Base-by-base conservation (phyloP, 2,113 vertebrate genomes). In the Calidris pygmaea region DNA sequence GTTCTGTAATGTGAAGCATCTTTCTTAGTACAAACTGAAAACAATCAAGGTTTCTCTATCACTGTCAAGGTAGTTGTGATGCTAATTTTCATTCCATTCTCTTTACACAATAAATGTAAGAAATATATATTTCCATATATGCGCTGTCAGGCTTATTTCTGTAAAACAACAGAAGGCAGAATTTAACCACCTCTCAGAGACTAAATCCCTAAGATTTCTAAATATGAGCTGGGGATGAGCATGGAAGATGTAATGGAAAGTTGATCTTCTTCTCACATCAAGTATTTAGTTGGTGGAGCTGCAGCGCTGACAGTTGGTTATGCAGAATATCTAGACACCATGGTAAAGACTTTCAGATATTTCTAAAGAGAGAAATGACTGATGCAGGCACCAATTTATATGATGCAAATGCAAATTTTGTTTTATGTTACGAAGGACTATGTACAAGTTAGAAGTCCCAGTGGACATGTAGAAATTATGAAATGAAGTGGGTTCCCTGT, bases 11-110 rank as follows among this genome's bases (percentile, higher is more conserved):
- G 14, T 43, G 74, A 94, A 59, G 32, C 85, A 84, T 94, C 60
- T 94, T 93, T 93, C 87, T 89, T 83, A 60, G 47, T 52, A 58
- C 34, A 88, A 93, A 79, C 50, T 39, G 50, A 82, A 91, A 89
- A 68, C 35, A 71, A 35, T 45, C 93, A 91, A 91, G 76, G 60
- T 56, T 85, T 81, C 32, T 55, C 41, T 70, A 48, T 37, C n/a
- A 62, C 60, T 68, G 68, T 32, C 72, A 91, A 35, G 30, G 56
- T 41, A 48, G 14, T 30, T 67, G 43, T 60, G 30, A 58, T 58
- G 55, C 30, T 79, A 87, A 94, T 85, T 72, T 45, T 21, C 22
- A 39, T 55, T 20, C 7, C 22, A 19, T 39, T 79, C 70, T 73
- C 65, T 47, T 56, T 55, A 77, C 20, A 65, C 15, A 58, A 48